A percentile compares a stretch with the other conserved stretches of the same genome.
Evolutionary conservation across 2,113 vertebrate genomes (phyloP).

Genomic region (Ammospiza caudacuta): DNA sequence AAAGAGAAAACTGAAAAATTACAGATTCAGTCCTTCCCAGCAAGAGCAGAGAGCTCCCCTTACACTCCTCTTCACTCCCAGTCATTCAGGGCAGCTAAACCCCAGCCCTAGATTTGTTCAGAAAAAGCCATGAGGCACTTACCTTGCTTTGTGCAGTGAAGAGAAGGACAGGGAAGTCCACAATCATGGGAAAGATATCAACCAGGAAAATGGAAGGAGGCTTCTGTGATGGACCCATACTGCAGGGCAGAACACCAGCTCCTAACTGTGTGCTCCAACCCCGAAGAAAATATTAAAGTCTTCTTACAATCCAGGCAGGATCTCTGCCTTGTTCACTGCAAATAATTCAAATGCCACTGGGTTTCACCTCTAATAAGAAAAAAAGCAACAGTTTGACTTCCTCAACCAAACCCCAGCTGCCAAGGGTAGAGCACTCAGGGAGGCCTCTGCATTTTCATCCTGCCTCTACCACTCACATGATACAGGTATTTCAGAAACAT

Average conservation of each 20-base stretch:
- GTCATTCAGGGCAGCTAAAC: not conserved
- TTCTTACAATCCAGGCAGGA: not conserved
- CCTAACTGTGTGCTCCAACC: not conserved
- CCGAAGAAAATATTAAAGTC: not conserved
- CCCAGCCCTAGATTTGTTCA: not conserved
- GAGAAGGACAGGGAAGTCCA: not conserved
- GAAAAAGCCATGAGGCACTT: not conserved
- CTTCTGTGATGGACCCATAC: not conserved
- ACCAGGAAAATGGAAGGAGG: accelerated
- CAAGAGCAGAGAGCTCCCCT: not conserved
- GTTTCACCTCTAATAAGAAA: not conserved
- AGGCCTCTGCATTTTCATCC: not conserved
- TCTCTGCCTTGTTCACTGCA: not conserved
- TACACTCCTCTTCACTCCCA: not conserved
- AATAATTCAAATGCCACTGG: not conserved
- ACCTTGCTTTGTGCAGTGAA: not conserved
- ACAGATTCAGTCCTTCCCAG: not conserved
- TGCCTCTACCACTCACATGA: not conserved
- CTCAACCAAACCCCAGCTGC: not conserved
- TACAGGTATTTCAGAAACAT: not conserved
- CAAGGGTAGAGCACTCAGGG: not conserved
- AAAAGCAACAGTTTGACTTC: not conserved
- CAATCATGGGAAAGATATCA: accelerated
- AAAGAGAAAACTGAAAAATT: not conserved
- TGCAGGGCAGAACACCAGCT: not conserved